Evolutionary conservation across 2,113 vertebrate species (phyloP).

Genomic region (rabbit (Oryctolagus cuniculus)): DNA sequence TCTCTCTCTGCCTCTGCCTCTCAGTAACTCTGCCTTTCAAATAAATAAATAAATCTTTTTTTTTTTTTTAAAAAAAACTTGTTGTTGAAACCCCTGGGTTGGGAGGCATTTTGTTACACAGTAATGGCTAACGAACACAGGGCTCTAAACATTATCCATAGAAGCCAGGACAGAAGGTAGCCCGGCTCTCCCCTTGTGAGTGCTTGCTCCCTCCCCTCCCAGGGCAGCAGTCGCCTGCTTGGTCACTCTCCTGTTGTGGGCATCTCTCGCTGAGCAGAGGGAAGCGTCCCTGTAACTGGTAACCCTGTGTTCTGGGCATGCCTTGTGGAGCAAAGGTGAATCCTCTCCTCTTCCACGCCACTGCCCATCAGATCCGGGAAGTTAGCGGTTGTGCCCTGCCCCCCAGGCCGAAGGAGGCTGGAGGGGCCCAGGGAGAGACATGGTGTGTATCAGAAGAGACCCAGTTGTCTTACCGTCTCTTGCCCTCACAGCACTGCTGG

Average conservation of each 20-base stretch:
- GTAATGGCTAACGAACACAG: not conserved
- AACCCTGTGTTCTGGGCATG: not conserved
- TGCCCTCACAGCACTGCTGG: not conserved
- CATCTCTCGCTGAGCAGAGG: not conserved
- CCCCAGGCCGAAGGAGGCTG: no score
- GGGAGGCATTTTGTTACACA: slow-evolving; percentile 1
- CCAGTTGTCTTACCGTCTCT: not conserved
- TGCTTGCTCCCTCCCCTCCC: not conserved
- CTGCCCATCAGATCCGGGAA: not conserved
- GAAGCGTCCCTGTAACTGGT: not conserved
- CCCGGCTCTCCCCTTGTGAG: not conserved
- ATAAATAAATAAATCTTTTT: no score
- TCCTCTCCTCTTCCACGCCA: not conserved
- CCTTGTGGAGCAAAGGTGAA: not conserved
- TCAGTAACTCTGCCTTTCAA: no score
- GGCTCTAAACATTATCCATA: not conserved
- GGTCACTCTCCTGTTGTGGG: not conserved
- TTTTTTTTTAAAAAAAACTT: no score
- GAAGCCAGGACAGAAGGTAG: not conserved
- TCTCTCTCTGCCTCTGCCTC: no score
- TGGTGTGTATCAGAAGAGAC: not conserved
- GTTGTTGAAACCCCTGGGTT: slow-evolving; percentile 8
- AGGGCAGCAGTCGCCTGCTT: not conserved
- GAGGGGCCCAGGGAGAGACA: not conserved
- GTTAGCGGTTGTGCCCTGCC: not conserved